Base-by-base conservation (phyloP, 2,888 invertebrate species). In the Ophonus ardosiacus region DNA sequence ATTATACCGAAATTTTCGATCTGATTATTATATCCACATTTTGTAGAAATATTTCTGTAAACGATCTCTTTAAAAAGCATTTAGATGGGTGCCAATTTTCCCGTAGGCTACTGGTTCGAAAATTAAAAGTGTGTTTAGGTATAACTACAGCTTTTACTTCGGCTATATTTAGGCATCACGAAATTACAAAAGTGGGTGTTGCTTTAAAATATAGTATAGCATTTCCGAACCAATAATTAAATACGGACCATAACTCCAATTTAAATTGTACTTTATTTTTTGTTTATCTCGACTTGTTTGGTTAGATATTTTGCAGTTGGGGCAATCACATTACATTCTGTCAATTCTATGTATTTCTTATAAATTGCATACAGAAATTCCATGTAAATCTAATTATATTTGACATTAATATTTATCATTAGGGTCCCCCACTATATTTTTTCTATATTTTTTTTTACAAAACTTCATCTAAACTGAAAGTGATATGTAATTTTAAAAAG, bases 111-210 rank as follows among this genome's bases (percentile, higher is more conserved):
- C 81, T 68, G 81, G 63, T 81, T 59, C 81, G 15, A 68, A 81
- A 81, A 81, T 81, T 68, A 81, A 81, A 81, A 43, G 81, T 81
- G 56, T 63, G 63, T 81, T 81, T 81, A 65, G 81, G 15, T 78
- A 24, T 56, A 78, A 78, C 78, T 57, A 78, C 57, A 78, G 31
- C 78, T 74, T 74, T 43, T 43, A 43, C 71, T 51, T 74, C 78
- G n/a, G 7, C 56, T 57, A 78, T 78, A 78, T 78, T 78, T 78
- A 78, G 31, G 78, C 56, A 56, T 56, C 51, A 78, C 78, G 78
- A 78, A 78, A 78, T 78, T 24, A 78, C 78, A 21, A 59, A 78
- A 78, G 59, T 78, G 59, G 59, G 78, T 78, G 78, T 31, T 78
- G 51, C 17, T 63, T 43, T 51, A 74, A 74, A 74, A 74, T 43